phyloP scores from a whole-genome alignment of 2,888 invertebrate species.

The Drosophila dives region DNA sequence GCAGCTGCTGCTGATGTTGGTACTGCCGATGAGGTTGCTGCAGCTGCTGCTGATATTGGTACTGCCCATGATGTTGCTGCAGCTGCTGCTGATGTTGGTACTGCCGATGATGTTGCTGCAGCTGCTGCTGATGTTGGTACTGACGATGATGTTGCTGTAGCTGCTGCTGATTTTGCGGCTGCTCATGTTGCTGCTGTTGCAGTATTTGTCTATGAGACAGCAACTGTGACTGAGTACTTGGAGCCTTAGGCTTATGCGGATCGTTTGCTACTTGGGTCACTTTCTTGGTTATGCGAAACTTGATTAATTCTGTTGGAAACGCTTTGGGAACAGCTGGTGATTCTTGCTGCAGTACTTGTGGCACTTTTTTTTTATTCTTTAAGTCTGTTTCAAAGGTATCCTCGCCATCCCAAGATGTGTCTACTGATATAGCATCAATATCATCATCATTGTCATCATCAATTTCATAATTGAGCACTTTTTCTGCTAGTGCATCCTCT shows the following conservation, averaged over 20 bases:
- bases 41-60: background rate
- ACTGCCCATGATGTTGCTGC: background rate
- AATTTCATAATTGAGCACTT: slow-evolving; percentile 39
- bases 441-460: slow-evolving; percentile 27
- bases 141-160: background rate
- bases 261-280: too few relatives aligned
- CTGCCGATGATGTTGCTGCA: background rate
- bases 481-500: slow-evolving; percentile 5
- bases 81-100: too few relatives aligned
- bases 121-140: too few relatives aligned
- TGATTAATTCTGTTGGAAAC: background rate
- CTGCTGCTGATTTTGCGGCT: background rate
- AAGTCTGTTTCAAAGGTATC: slow-evolving; percentile 13
- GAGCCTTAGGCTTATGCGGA: background rate
- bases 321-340: background rate
- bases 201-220: background rate
- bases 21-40: background rate
- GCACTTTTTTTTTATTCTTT: background rate
- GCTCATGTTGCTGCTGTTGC: background rate
- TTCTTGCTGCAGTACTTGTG: background rate
- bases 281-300: slow-evolving; percentile 20
- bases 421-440: slow-evolving; percentile 49
- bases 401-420: slow-evolving; percentile 57
- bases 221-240: background rate
- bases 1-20: too few relatives aligned